These are phyloP conservation scores for Criorhina ranunculi DNA, from an alignment of 2,888 invertebrate species.

Conservation along the genomic window DNA sequence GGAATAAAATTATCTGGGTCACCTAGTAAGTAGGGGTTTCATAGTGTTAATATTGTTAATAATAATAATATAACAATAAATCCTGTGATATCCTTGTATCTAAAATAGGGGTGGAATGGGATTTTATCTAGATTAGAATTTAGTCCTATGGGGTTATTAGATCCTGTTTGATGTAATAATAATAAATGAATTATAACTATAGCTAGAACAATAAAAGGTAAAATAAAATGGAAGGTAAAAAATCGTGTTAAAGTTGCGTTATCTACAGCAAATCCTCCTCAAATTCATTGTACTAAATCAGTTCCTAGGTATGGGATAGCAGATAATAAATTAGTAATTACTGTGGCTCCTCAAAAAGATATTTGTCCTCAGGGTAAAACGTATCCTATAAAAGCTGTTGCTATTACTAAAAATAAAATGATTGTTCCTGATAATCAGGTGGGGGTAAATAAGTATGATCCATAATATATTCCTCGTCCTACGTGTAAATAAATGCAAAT, in stretches of 20 bases:
- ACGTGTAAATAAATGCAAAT: constrained; percentile 89
- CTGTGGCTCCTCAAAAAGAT: constrained; percentile 92
- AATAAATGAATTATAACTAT: constrained; percentile 88
- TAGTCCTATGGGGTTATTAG: constrained; percentile 88
- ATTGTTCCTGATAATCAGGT: constrained; percentile 89
- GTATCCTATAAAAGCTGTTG: constrained; percentile 91
- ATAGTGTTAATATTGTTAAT: constrained; percentile 86
- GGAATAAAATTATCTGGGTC: constrained; percentile 91
- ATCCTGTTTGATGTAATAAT: constrained; percentile 89
- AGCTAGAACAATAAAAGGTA: constrained; percentile 88
- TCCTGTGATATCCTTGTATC: constrained; percentile 88
- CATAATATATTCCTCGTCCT: constrained; percentile 88
- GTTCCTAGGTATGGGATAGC: constrained; percentile 89
- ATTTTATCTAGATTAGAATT: constrained; percentile 89
- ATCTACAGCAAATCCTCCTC: constrained; percentile 91
- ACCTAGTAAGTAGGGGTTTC: constrained; percentile 87
- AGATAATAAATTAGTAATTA: constrained; percentile 91
- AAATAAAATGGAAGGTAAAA: constrained; percentile 89
- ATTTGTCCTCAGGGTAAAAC: constrained; percentile 92
- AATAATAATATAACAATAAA: constrained; percentile 86
- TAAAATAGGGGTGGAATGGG: constrained; percentile 88
- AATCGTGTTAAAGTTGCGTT: constrained; percentile 91
- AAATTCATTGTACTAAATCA: constrained; percentile 89
- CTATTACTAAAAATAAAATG: constrained; percentile 89
- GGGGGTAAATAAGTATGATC: constrained; percentile 85